These are phyloP conservation scores for Drosophila eugracilis DNA, from an alignment of 1,140 invertebrate species.

Conservation along the genomic window DNA sequence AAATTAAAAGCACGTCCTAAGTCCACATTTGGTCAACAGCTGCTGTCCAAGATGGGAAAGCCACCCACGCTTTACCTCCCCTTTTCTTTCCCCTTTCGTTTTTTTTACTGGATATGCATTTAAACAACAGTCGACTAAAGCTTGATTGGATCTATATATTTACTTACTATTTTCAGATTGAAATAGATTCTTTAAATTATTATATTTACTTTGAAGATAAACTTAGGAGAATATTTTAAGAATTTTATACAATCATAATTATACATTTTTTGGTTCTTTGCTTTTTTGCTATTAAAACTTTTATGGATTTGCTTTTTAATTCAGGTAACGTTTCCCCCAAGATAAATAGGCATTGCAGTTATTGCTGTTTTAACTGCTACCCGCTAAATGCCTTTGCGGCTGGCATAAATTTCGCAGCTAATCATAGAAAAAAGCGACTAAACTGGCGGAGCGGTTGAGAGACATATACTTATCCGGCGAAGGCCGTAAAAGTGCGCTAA, in stretches of 20 bases:
- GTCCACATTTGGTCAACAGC: constrained; percentile 82
- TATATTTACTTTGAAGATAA: neutral
- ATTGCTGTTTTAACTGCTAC: constrained; percentile 1
- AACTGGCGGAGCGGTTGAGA: neutral
- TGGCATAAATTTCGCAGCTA: constrained; percentile 72
- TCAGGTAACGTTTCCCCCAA: neutral
- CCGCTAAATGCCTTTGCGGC: constrained; percentile 63
- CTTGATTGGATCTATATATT: neutral
- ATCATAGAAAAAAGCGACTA: constrained; percentile 61
- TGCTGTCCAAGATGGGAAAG: constrained; percentile 33
- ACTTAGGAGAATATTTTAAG: neutral
- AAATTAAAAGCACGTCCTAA: constrained; percentile 84
- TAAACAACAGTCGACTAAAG: neutral
- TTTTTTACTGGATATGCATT: neutral
- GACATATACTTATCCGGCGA: constrained; percentile 59
- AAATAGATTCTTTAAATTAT: no score
- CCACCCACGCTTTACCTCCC: neutral
- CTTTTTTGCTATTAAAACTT: neutral
- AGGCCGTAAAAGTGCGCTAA: constrained; percentile 79
- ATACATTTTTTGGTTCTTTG: neutral
- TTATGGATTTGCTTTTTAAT: neutral
- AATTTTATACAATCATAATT: neutral
- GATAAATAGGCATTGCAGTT: constrained; percentile 22
- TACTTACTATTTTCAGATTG: no score
- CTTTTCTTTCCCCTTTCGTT: neutral